phyloP scores from a whole-genome alignment of 2,888 invertebrate genomes.

The Philhelius pedissequus region DNA sequence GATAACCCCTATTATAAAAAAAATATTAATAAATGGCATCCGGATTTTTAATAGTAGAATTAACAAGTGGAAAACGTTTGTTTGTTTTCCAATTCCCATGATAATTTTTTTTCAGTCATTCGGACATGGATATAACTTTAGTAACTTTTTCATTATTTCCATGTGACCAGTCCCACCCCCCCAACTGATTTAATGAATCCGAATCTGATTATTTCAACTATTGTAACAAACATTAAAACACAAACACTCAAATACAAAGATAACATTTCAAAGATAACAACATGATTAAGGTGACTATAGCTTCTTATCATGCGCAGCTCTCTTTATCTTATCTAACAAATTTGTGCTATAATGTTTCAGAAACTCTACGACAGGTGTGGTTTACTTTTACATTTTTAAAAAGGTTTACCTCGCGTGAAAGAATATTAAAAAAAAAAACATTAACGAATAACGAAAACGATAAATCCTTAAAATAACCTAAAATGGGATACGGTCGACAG shows the following conservation, averaged over 20 bases:
- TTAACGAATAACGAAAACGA: slow-evolving; percentile 42
- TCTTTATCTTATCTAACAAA: slow-evolving; percentile 55
- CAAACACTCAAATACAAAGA: background rate
- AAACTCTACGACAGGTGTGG: slow-evolving; percentile 56
- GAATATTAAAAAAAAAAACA: background rate
- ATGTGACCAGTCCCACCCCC: background rate
- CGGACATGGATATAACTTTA: no score
- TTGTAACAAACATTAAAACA: slow-evolving; percentile 30
- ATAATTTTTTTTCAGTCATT: no score
- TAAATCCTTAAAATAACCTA: slow-evolving; percentile 46
- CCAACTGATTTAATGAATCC: background rate
- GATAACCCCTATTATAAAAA: no score
- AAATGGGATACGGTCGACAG: slow-evolving; percentile 73
- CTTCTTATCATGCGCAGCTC: slow-evolving; percentile 27
- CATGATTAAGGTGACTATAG: slow-evolving; percentile 42
- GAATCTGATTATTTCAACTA: background rate
- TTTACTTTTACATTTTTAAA: slow-evolving; percentile 37
- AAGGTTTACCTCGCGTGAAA: background rate
- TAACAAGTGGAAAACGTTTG: no score
- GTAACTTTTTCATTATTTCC: no score
- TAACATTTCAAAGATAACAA: background rate
- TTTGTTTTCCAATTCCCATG: no score
- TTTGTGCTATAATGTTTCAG: slow-evolving; percentile 30
- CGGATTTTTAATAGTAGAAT: no score
- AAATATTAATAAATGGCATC: no score